These are phyloP conservation scores for Eilema depressum DNA, from an alignment of 2,888 invertebrate genomes.

Conservation along the genomic window DNA sequence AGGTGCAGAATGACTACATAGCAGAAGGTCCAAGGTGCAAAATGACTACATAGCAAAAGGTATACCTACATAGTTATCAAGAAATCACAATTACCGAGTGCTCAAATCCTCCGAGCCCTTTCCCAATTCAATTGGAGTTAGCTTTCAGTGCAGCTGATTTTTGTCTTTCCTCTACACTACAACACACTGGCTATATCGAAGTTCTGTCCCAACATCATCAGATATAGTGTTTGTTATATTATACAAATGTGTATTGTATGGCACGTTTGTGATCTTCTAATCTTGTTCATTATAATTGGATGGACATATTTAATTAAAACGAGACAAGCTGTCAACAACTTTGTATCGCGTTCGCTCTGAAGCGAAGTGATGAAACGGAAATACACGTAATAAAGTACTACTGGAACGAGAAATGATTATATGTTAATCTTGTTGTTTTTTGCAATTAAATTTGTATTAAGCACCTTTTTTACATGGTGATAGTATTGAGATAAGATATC, in stretches of 20 bases:
- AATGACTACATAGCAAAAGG: no score
- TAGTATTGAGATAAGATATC: conserved; percentile 2
- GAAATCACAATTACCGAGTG: background rate
- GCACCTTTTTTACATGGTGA: background rate
- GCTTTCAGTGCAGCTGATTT: no score
- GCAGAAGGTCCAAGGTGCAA: no score
- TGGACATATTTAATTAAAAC: background rate
- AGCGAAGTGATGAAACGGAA: background rate
- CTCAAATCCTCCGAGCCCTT: no score
- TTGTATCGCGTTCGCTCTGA: background rate
- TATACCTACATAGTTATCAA: no score
- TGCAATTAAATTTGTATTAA: background rate
- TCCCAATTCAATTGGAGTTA: no score
- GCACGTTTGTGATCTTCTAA: background rate
- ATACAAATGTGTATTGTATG: background rate
- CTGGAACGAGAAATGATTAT: background rate
- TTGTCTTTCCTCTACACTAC: background rate
- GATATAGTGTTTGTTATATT: background rate
- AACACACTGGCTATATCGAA: background rate
- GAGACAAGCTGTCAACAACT: conserved; percentile 2
- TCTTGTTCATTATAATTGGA: conserved; percentile 7
- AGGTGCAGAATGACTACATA: no score
- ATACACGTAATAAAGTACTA: background rate
- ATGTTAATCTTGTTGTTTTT: background rate
- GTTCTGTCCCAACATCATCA: background rate